phyloP scores from a whole-genome alignment of 2,797 vertebrate species.

The Triplophysa bombifrons region DNA sequence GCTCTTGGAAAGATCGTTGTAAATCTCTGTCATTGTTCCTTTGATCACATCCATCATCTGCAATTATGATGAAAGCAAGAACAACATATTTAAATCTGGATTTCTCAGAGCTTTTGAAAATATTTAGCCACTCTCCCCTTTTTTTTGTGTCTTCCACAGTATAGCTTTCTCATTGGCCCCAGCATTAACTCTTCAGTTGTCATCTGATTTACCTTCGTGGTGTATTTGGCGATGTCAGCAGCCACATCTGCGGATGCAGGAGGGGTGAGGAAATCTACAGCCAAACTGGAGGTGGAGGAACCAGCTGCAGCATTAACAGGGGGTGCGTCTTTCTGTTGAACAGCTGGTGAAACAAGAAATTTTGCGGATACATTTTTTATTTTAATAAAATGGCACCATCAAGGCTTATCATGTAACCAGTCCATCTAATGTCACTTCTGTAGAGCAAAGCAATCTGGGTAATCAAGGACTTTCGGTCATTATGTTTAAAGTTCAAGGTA shows the following conservation, averaged over 20 bases:
- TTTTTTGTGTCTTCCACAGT: neutral
- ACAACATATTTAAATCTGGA: slow-evolving; percentile 4
- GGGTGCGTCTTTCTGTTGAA: slow-evolving; percentile 90
- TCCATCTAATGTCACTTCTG: neutral
- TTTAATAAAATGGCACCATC: too few relatives aligned
- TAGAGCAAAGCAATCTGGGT: neutral
- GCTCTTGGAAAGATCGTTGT: slow-evolving; percentile 96
- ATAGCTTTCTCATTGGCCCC: neutral
- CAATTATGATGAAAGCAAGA: slow-evolving; percentile 53
- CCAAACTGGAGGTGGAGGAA: slow-evolving; percentile 74
- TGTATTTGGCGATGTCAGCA: slow-evolving; percentile 97
- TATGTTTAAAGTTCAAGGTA: too few relatives aligned
- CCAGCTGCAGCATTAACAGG: slow-evolving; percentile 62
- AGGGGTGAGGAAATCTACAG: slow-evolving; percentile 87
- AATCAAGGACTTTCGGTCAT: neutral
- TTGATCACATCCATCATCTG: slow-evolving; percentile 99
- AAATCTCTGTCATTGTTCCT: slow-evolving; percentile 98
- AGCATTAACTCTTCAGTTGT: neutral
- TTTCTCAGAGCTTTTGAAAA: neutral
- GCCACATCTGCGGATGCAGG: slow-evolving; percentile 94
- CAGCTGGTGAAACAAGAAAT: slow-evolving; percentile 66
- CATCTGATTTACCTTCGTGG: slow-evolving; percentile 86
- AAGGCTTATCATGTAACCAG: too few relatives aligned
- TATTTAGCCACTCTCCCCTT: neutral
- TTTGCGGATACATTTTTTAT: too few relatives aligned